Evolutionary conservation across 2,797 vertebrate species (phyloP).

Genomic region (Peromyscus melanophrys): DNA sequence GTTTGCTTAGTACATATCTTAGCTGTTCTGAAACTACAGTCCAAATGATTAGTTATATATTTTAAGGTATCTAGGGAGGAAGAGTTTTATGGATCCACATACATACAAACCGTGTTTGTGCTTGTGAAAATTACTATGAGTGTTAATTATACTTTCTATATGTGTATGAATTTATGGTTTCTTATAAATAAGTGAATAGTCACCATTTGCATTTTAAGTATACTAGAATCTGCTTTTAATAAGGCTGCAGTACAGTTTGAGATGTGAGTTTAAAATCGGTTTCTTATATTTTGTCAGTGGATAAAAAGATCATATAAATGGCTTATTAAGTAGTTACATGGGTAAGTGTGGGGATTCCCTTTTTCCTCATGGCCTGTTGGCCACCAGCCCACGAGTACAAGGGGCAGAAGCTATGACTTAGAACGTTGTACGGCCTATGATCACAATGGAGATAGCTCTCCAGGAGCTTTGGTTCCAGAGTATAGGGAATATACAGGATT

Average conservation of each 20-base stretch:
- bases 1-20: not conserved
- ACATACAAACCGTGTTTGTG: not conserved
- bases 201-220: not conserved
- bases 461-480: not conserved
- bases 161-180: not conserved
- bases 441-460: too few relatives aligned
- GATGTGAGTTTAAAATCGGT: not conserved
- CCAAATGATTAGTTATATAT: not conserved
- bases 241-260: not conserved
- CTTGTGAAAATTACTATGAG: not conserved
- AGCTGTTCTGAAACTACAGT: not conserved
- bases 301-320: not conserved
- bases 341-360: not conserved
- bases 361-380: not conserved
- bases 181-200: not conserved
- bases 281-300: not conserved
- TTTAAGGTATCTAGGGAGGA: not conserved
- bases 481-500: not conserved
- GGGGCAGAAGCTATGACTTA: not conserved
- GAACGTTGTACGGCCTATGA: not conserved
- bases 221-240: not conserved
- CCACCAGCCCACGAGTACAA: not conserved
- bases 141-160: not conserved
- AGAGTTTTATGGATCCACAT: not conserved
- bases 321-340: not conserved